phyloP scores from a whole-genome alignment of 2,113 vertebrate species.

The Cochlearius cochlearius region DNA sequence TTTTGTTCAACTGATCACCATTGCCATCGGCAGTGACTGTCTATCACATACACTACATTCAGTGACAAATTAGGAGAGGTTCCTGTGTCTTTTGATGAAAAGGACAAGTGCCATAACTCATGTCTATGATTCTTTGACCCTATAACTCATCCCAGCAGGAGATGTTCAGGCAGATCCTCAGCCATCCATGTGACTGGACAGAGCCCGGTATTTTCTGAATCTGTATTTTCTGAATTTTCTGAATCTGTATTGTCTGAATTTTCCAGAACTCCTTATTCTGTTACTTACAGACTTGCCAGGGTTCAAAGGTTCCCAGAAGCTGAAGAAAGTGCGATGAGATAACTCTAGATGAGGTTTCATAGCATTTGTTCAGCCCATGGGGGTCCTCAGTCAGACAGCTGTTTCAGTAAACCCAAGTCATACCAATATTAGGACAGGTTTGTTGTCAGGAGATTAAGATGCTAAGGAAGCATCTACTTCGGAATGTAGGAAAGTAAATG shows the following conservation, averaged over 20 bases:
- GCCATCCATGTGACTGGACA: not conserved
- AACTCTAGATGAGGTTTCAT: not conserved
- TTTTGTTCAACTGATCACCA: not conserved
- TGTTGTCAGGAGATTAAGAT: not conserved
- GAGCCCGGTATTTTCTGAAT: too few relatives aligned
- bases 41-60: not conserved
- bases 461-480: not conserved
- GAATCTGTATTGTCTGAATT: rapidly evolving
- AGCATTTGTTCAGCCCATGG: not conserved
- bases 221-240: not conserved
- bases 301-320: not conserved
- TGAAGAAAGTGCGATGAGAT: not conserved
- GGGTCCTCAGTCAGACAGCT: not conserved
- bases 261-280: not conserved
- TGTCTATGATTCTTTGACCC: too few relatives aligned
- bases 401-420: not conserved
- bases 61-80: not conserved
- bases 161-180: not conserved
- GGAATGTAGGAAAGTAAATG: not conserved
- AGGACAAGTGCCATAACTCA: not conserved
- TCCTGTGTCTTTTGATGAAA: not conserved
- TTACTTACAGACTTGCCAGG: not conserved
- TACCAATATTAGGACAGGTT: not conserved
- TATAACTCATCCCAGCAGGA: not conserved
- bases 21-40: not conserved